Base-by-base conservation (phyloP, 2,113 vertebrate genomes). In the Taurulus bubalis region DNA sequence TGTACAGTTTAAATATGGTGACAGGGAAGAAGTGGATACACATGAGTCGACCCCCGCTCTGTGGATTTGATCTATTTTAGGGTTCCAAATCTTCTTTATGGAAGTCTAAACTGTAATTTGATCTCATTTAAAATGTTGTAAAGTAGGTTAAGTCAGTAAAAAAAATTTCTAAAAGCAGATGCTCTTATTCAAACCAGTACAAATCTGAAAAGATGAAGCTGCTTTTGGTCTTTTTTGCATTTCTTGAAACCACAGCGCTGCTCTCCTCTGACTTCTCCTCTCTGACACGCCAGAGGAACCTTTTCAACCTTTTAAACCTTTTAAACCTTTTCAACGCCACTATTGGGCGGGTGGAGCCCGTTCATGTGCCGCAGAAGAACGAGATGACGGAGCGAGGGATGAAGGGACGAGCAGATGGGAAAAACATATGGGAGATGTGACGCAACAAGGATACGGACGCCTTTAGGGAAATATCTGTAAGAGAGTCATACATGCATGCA, bases 341-440 rank as follows among this genome's bases (percentile, higher is more conserved):
- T 68, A 20, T 71, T 24, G 62, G 45, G 32, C 22, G 20, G 71
- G 87, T 74, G 34, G 55, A 56, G 59, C 71, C 58, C 24, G 72
- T 78, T 85, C 45, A 75, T 80, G 36, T 70, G 60, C 85, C 47
- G 55, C 3, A 47, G 67, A 56, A 36, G 66, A 70, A 65, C 32
- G 74, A 74, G 68, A 83, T 71, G 71, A 69, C 32, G 73, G 64
- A 79, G 75, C 51, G 55, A 66, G 28, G 45, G 77, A 74, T 59
- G 40, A 77, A 79, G 76, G 70, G 74, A 79, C 6, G 30, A 78
- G 72, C 87, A 91, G 89, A 89, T 87, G 87, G 87, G 82, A 76
- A 82, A 88, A 85, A 77, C 82, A 88, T 90, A 86, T 80, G 87
- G 80, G 83, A 87, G 49, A 69, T 84, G 75, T 88, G 89, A 89